A percentile compares a stretch with the other conserved stretches of the same genome.
These are phyloP conservation scores for Lithophane socia DNA, from an alignment of 2,888 invertebrate species.

Conservation along the genomic window DNA sequence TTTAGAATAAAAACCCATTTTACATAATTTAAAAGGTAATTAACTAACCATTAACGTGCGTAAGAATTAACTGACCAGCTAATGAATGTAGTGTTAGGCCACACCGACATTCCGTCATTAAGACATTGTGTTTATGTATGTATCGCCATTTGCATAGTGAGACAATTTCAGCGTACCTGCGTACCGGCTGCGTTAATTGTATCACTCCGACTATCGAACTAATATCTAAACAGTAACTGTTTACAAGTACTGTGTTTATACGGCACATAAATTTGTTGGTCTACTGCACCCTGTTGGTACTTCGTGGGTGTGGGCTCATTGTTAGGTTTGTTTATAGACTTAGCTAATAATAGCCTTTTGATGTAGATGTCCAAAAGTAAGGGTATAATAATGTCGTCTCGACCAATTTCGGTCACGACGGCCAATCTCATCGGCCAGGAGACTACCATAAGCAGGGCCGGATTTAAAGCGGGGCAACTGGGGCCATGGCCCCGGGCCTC, in stretches of 20 bases:
- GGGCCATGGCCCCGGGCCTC: too few relatives aligned
- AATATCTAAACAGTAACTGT: constrained; percentile 36
- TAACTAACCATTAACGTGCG: constrained; percentile 7
- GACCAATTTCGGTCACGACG: not conserved
- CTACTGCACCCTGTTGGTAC: constrained; percentile 45
- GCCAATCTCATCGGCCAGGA: not conserved
- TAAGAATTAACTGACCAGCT: constrained; percentile 43
- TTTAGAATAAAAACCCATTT: not conserved
- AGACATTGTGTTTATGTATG: constrained; percentile 62
- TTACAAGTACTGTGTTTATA: constrained; percentile 40
- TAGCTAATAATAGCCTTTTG: constrained; percentile 42
- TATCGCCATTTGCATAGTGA: constrained; percentile 56
- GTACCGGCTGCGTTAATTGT: constrained; percentile 48
- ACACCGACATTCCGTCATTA: constrained; percentile 60
- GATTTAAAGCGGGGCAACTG: too few relatives aligned
- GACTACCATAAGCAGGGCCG: too few relatives aligned
- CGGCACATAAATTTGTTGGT: constrained; percentile 34
- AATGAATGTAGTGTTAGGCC: constrained; percentile 55
- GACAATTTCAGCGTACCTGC: constrained; percentile 46
- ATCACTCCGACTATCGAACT: constrained; percentile 46
- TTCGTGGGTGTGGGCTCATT: constrained; percentile 39
- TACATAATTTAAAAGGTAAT: constrained; percentile 21
- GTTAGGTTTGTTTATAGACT: constrained; percentile 9
- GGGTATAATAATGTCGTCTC: not conserved
- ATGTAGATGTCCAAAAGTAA: not conserved